A percentile compares a stretch with the other conserved stretches of the same genome.
Evolutionary conservation across 1,140 invertebrate species (phyloP).

Genomic region (Coptotermes formosanus): DNA sequence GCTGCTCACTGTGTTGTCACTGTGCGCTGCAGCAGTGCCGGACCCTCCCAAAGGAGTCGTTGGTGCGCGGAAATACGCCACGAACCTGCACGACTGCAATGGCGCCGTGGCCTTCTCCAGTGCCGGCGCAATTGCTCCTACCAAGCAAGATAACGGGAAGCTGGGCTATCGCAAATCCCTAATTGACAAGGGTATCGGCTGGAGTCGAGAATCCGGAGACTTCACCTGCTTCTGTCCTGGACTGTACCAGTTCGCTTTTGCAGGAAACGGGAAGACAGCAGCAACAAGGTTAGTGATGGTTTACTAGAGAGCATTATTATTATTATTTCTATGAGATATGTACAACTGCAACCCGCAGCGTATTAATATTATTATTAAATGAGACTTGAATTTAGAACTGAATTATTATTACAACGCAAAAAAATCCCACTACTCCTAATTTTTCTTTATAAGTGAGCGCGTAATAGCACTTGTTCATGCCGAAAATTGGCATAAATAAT

Average conservation of each 20-base stretch:
- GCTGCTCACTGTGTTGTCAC: neutral
- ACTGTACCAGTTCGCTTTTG: conserved; percentile 54
- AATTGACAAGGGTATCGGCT: conserved; percentile 53
- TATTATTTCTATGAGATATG: neutral
- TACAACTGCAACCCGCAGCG: too few relatives aligned
- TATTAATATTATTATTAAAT: too few relatives aligned
- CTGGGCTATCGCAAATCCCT: conserved; percentile 34
- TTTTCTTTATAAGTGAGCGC: too few relatives aligned
- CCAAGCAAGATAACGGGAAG: conserved; percentile 7
- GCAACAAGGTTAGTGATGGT: conserved; percentile 33
- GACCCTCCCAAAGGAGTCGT: conserved; percentile 26
- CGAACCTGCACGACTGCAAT: conserved; percentile 28
- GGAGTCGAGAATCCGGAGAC: conserved; percentile 49
- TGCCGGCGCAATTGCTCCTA: neutral
- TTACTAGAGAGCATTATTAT: neutral
- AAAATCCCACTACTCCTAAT: too few relatives aligned
- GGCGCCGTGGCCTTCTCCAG: conserved; percentile 32
- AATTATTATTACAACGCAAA: too few relatives aligned
- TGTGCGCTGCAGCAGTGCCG: conserved; percentile 4
- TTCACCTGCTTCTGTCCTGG: conserved; percentile 55
- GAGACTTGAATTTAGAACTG: too few relatives aligned
- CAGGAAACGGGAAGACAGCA: conserved; percentile 46
- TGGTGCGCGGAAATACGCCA: conserved; percentile 26
- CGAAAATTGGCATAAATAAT: too few relatives aligned
- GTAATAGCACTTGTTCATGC: too few relatives aligned